phyloP scores from a whole-genome alignment of 2,113 vertebrate species.

The Coracopsis vasa region DNA sequence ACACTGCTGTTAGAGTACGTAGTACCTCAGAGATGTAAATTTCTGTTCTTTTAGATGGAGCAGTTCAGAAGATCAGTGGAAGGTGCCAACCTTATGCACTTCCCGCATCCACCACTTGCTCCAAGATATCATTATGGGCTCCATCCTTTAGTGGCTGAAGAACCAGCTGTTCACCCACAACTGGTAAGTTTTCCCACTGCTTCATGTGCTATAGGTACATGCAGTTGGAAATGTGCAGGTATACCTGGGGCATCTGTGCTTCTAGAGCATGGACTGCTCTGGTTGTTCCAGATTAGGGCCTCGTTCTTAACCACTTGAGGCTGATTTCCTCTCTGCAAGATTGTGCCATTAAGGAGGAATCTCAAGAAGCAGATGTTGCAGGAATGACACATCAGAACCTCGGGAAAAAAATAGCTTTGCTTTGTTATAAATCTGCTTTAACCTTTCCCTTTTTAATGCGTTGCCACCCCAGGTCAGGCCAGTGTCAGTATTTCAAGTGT shows the following conservation, averaged over 20 bases:
- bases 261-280: background rate
- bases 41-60: slow-evolving; percentile 74
- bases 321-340: background rate
- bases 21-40: background rate
- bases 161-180: slow-evolving; percentile 66
- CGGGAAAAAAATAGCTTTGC: background rate
- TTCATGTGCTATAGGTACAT: rapidly evolving
- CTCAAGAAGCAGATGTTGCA: background rate
- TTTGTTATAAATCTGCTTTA: background rate
- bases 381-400: background rate
- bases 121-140: slow-evolving; percentile 57
- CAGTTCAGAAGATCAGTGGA: slow-evolving; percentile 69
- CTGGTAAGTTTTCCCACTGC: slow-evolving; percentile 72
- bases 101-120: slow-evolving; percentile 78
- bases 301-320: background rate
- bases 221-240: rapidly evolving
- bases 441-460: background rate
- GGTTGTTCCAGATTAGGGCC: rapidly evolving
- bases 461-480: background rate
- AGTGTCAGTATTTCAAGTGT: background rate
- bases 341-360: background rate
- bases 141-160: slow-evolving; percentile 61
- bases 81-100: slow-evolving; percentile 56
- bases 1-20: background rate
- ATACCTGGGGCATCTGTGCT: background rate